These are phyloP conservation scores for Pteropus alecto DNA, from an alignment of 2,113 vertebrate species.

Conservation along the genomic window DNA sequence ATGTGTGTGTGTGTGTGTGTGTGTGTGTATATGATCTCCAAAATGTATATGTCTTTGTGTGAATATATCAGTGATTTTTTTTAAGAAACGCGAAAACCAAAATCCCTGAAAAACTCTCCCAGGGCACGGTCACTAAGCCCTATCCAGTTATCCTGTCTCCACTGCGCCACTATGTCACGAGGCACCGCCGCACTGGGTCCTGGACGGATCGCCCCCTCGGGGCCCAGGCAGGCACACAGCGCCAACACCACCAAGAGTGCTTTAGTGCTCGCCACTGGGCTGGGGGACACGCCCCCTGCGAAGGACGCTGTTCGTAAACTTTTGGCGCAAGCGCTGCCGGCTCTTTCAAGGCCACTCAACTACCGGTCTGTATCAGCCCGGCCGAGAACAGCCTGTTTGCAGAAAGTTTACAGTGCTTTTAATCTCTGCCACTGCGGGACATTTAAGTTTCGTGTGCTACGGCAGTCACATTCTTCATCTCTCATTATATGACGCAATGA, in stretches of 20 bases:
- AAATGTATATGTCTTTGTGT: background rate
- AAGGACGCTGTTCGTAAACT: too few relatives aligned
- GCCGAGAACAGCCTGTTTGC: background rate
- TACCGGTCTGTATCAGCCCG: background rate
- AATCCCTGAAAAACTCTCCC: background rate
- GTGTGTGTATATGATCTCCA: background rate
- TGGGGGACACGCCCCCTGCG: background rate
- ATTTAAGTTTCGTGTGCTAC: background rate
- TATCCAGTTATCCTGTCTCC: background rate
- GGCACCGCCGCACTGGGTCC: too few relatives aligned
- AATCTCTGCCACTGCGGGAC: background rate
- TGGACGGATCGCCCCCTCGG: background rate
- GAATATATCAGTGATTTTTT: background rate
- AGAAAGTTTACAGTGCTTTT: background rate
- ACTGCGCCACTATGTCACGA: accelerated
- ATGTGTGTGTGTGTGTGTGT: too few relatives aligned
- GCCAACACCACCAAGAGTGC: too few relatives aligned
- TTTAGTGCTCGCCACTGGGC: too few relatives aligned
- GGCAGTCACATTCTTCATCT: background rate
- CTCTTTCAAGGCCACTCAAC: background rate
- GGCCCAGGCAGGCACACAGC: too few relatives aligned
- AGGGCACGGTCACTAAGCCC: background rate
- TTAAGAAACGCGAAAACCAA: background rate
- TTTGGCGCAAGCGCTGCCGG: background rate
- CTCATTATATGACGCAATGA: background rate